Conservation (phyloP, 2,113 vertebrate species). For the Amphilophus citrinellus region DNA sequence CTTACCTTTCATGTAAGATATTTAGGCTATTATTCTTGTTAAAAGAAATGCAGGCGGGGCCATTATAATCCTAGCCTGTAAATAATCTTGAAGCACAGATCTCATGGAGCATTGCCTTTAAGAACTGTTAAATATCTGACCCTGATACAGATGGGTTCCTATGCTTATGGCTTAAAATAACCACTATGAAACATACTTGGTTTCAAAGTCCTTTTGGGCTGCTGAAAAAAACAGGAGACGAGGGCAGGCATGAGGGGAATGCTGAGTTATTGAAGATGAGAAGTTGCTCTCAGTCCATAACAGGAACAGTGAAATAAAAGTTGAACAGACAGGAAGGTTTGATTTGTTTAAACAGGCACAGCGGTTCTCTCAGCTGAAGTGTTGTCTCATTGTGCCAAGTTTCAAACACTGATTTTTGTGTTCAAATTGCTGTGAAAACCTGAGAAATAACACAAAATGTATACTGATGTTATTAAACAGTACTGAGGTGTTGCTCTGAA, state of each 20-base stretch:
- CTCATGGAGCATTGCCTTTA: constrained; percentile 10
- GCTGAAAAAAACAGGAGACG: constrained; percentile 3
- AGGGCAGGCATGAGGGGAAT: constrained; percentile 28
- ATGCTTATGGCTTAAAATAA: constrained; percentile 35
- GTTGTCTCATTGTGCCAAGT: background rate
- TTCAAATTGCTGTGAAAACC: background rate
- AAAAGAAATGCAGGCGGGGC: background rate
- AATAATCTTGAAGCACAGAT: constrained; percentile 5
- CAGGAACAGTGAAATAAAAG: constrained; percentile 7
- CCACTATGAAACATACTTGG: background rate
- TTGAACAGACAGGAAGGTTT: background rate
- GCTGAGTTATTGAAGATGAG: constrained; percentile 25
- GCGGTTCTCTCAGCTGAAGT: background rate
- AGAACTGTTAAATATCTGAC: constrained; percentile 10
- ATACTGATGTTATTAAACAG: constrained; percentile 6
- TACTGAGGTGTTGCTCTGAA: constrained; percentile 16
- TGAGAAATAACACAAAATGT: background rate
- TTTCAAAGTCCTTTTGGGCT: constrained; percentile 6
- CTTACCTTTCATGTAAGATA: background rate
- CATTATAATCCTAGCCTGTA: background rate
- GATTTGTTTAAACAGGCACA: background rate
- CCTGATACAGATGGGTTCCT: background rate
- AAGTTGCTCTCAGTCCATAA: constrained; percentile 2
- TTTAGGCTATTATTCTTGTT: background rate
- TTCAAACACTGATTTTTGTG: background rate